Percentiles rank a stretch among this genome's conserved stretches.
These are phyloP conservation scores for Centropristis striata DNA, from an alignment of 2,113 vertebrate species.

Conservation along the genomic window DNA sequence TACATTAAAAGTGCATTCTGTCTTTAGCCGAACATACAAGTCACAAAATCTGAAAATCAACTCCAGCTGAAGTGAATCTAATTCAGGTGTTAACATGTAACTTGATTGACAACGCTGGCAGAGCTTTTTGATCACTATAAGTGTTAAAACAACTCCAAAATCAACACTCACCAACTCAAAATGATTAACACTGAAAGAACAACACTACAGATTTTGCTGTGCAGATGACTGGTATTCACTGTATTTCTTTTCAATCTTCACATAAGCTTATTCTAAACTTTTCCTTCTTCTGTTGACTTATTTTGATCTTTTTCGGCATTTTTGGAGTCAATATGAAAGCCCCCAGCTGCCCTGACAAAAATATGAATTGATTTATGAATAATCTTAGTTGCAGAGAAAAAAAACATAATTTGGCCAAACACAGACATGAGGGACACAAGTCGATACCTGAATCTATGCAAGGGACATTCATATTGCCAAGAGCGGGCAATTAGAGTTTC, in stretches of 20 bases:
- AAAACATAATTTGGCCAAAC: constrained; percentile 62
- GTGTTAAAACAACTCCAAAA: no score
- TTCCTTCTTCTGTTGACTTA: constrained; percentile 39
- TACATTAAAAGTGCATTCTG: no score
- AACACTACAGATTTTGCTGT: no score
- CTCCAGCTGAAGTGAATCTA: no score
- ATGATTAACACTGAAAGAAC: no score
- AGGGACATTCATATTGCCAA: constrained; percentile 72
- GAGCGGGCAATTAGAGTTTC: constrained; percentile 75
- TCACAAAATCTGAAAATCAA: no score
- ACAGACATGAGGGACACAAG: constrained; percentile 56
- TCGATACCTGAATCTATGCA: constrained; percentile 73
- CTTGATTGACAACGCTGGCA: no score
- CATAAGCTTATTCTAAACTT: constrained; percentile 41
- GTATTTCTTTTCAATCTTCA: background rate
- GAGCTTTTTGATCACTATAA: no score
- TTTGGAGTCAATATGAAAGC: constrained; percentile 57
- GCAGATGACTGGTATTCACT: constrained; percentile 7
- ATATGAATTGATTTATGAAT: constrained; percentile 75
- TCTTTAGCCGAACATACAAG: no score
- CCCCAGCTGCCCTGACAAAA: constrained; percentile 62
- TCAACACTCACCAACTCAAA: no score
- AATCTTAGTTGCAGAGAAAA: constrained; percentile 63
- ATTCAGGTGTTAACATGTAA: no score
- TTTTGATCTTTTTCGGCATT: constrained; percentile 37